Percentiles rank a stretch among this genome's conserved stretches.
phyloP scores from a whole-genome alignment of 2,797 vertebrate genomes.

The Emys orbicularis region DNA sequence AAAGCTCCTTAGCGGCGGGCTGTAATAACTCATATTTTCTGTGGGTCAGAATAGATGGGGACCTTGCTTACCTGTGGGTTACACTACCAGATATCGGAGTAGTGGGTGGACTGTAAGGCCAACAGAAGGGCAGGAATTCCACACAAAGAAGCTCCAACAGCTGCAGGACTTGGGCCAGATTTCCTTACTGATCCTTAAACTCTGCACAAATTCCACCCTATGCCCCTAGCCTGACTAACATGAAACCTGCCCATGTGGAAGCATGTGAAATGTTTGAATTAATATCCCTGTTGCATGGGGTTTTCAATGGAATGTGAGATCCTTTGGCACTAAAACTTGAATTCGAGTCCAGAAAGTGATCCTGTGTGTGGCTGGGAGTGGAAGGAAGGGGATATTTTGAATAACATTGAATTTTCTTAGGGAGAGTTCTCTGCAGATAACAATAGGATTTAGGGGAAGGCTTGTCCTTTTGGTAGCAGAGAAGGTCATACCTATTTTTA shows the following conservation, averaged over 20 bases:
- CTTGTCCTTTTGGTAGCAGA: background rate
- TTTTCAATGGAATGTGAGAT: background rate
- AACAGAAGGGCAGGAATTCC: background rate
- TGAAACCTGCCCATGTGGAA: background rate
- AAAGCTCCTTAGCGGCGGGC: background rate
- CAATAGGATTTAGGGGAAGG: background rate
- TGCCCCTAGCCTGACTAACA: background rate
- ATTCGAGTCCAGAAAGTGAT: background rate
- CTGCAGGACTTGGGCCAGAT: background rate
- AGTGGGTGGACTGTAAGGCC: background rate
- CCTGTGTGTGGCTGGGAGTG: background rate
- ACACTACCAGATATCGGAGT: background rate
- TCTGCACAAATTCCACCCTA: background rate
- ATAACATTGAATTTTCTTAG: background rate
- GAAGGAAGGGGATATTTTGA: constrained; percentile 15
- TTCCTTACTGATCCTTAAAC: background rate
- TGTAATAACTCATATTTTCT: background rate
- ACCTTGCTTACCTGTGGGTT: background rate
- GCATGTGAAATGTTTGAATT: background rate
- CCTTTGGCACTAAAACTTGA: background rate
- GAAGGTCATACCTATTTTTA: background rate
- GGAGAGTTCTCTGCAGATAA: background rate
- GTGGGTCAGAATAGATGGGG: background rate
- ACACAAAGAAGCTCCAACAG: background rate
- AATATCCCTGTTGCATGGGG: background rate